These are phyloP conservation scores for Protaetia brevitarsis DNA, from an alignment of 1,140 invertebrate species.

Conservation along the genomic window DNA sequence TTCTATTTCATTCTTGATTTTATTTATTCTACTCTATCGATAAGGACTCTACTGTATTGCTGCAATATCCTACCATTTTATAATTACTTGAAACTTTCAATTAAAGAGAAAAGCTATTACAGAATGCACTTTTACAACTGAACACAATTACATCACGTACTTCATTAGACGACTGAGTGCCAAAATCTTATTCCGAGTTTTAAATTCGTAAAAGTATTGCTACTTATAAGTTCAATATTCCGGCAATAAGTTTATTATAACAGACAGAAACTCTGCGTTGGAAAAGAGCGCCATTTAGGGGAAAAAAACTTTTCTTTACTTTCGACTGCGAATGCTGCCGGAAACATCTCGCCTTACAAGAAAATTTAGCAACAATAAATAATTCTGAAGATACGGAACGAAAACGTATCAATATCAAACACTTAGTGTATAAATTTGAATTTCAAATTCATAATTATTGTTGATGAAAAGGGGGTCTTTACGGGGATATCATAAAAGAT, in stretches of 20 bases:
- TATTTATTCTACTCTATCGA: no score
- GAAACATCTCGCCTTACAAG: no score
- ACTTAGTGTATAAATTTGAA: constrained; percentile 16
- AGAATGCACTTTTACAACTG: no score
- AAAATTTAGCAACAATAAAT: constrained; percentile 1
- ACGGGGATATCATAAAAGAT: background rate
- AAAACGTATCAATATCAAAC: constrained; percentile 16
- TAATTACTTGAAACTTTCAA: no score
- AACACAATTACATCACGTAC: constrained; percentile 11
- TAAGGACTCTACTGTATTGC: no score
- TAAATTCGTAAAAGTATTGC: constrained; percentile 15
- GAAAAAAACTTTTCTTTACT: background rate
- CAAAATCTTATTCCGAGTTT: constrained; percentile 5
- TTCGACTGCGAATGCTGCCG: no score
- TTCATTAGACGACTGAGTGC: background rate
- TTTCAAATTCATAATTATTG: constrained; percentile 18
- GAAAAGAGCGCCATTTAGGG: background rate
- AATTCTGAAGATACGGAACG: background rate
- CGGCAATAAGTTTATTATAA: no score
- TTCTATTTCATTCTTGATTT: no score
- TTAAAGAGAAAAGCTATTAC: no score
- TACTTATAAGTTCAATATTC: constrained; percentile 9
- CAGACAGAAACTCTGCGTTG: background rate
- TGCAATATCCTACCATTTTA: no score
- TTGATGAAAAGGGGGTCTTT: background rate